A percentile compares a stretch with the other conserved stretches of the same genome.
Evolutionary conservation across 2,113 vertebrate species (phyloP).

Genomic region (Anhinga rufa): DNA sequence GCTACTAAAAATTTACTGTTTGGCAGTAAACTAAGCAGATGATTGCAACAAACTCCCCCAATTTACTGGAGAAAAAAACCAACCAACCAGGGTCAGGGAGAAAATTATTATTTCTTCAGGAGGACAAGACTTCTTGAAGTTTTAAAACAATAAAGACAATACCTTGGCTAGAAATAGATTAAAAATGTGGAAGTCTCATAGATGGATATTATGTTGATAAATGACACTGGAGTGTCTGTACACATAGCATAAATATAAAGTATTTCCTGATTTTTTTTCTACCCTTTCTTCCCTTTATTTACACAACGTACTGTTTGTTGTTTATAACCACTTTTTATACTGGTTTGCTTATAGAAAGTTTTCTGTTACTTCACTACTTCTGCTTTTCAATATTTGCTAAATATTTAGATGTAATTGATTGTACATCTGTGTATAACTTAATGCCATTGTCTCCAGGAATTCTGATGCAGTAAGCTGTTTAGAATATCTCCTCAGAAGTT

Average conservation of each 20-base stretch:
- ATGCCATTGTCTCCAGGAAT: neutral
- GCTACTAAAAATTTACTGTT: neutral
- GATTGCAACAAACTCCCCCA: neutral
- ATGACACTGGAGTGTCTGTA: neutral
- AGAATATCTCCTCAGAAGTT: neutral
- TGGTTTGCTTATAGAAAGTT: neutral
- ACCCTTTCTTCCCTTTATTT: neutral
- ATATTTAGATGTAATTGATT: neutral
- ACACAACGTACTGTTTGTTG: neutral
- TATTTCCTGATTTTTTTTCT: neutral
- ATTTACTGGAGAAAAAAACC: neutral
- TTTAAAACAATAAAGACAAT: neutral
- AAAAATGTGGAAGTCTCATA: neutral
- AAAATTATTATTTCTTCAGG: neutral
- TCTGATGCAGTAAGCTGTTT: neutral
- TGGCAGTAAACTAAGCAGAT: neutral
- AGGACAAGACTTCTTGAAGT: neutral
- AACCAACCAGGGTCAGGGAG: neutral
- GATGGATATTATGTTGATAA: neutral
- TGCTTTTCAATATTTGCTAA: neutral
- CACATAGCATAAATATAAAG: neutral
- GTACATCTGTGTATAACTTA: neutral
- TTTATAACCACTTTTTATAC: neutral
- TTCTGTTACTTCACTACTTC: neutral
- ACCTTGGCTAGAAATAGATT: neutral